Percentiles rank a stretch among this genome's conserved stretches.
Conservation (phyloP, 2,113 vertebrate species). For the Andinoacara biseriatus region DNA sequence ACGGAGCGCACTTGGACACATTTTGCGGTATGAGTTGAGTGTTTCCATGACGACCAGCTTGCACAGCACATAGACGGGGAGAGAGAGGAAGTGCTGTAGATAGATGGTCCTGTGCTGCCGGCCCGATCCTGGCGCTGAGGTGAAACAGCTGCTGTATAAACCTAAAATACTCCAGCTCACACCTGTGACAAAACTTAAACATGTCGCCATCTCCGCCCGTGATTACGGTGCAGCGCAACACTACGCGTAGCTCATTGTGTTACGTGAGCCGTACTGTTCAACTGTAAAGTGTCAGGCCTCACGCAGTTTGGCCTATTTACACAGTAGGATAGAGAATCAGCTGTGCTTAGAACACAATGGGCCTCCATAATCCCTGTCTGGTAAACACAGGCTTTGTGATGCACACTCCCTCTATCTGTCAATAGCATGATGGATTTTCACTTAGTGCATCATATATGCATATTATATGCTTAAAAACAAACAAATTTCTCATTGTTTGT, state of each 20-base stretch:
- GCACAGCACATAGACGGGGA: background rate
- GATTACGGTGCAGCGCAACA: background rate
- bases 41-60: constrained; percentile 69
- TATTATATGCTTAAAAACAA: background rate
- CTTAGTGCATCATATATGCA: background rate
- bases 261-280: constrained; percentile 24
- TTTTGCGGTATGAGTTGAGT: constrained; percentile 10
- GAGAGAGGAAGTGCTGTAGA: constrained; percentile 8
- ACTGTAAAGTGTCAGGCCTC: constrained; percentile 47
- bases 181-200: background rate
- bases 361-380: constrained; percentile 70
- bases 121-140: constrained; percentile 1
- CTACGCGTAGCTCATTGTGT: background rate
- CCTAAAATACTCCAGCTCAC: background rate
- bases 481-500: background rate
- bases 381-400: constrained; percentile 65
- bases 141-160: constrained; percentile 13
- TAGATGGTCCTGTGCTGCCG: constrained; percentile 12
- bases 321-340: constrained; percentile 62
- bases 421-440: constrained; percentile 8
- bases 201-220: background rate
- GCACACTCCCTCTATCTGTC: constrained; percentile 11
- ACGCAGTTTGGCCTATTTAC: constrained; percentile 72
- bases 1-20: constrained; percentile 8
- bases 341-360: constrained; percentile 69